Conservation (phyloP, 2,113 vertebrate species). For the Andinoacara biseriatus region DNA sequence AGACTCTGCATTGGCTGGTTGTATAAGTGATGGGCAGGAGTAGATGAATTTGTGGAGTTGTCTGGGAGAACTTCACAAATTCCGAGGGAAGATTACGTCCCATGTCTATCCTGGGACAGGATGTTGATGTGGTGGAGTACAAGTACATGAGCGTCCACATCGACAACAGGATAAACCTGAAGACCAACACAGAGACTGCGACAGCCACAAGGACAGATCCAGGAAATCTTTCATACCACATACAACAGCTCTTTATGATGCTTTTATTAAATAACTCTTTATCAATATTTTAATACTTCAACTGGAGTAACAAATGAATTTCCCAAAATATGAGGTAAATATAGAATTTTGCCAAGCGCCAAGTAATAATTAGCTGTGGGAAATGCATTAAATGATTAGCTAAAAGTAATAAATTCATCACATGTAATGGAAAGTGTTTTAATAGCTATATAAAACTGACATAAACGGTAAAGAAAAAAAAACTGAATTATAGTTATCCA, state of each 20-base stretch:
- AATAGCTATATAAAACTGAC: no score
- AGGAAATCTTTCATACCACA: not conserved
- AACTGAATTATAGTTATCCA: no score
- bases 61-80: no score
- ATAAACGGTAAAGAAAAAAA: no score
- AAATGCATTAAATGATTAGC: not conserved
- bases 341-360: not conserved
- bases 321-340: not conserved
- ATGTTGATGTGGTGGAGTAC: not conserved
- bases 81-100: not conserved
- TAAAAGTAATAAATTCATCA: no score
- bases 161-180: not conserved
- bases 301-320: no score
- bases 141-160: no score
- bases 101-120: not conserved
- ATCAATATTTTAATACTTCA: no score
- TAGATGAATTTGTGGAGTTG: not conserved
- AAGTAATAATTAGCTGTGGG: not conserved
- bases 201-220: not conserved
- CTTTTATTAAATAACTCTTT: no score
- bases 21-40: no score
- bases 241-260: no score
- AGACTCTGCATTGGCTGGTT: not conserved
- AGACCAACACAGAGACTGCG: not conserved
- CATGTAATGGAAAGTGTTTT: no score